Evolutionary conservation across 1,140 invertebrate genomes (phyloP).

Genomic region (Sogatella furcifera): DNA sequence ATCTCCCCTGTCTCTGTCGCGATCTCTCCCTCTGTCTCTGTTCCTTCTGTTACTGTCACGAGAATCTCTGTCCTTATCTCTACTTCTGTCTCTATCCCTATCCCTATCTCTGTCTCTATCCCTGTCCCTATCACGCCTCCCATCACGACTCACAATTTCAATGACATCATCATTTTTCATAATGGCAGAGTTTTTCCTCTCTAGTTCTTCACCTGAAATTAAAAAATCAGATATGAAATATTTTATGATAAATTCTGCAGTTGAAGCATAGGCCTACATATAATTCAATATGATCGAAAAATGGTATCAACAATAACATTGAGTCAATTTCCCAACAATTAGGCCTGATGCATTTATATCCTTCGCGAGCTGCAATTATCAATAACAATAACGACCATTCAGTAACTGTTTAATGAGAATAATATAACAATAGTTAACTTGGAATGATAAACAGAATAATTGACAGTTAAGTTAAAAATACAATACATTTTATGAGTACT

Average conservation of each 20-base stretch:
- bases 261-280: too few relatives aligned
- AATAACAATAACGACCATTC: not conserved
- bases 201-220: not conserved
- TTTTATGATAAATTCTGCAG: too few relatives aligned
- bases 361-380: not conserved
- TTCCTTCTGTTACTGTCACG: conserved; percentile 28
- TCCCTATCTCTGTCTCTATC: conserved; percentile 33
- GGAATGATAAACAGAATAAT: too few relatives aligned
- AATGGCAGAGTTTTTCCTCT: not conserved
- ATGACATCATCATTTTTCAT: not conserved
- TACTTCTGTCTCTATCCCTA: conserved; percentile 34
- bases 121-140: conserved; percentile 27
- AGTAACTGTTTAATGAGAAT: conserved; percentile 28
- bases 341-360: not conserved
- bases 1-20: conserved; percentile 26
- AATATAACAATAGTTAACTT: too few relatives aligned
- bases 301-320: too few relatives aligned
- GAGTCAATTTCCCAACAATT: not conserved
- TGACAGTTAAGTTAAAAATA: too few relatives aligned
- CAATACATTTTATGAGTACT: too few relatives aligned
- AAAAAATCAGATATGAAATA: too few relatives aligned
- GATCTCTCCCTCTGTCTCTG: conserved; percentile 24
- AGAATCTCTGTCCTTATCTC: conserved; percentile 29
- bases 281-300: too few relatives aligned
- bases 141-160: not conserved